These are phyloP conservation scores for Agrochola litura DNA, from an alignment of 2,888 invertebrate species.

Conservation along the genomic window DNA sequence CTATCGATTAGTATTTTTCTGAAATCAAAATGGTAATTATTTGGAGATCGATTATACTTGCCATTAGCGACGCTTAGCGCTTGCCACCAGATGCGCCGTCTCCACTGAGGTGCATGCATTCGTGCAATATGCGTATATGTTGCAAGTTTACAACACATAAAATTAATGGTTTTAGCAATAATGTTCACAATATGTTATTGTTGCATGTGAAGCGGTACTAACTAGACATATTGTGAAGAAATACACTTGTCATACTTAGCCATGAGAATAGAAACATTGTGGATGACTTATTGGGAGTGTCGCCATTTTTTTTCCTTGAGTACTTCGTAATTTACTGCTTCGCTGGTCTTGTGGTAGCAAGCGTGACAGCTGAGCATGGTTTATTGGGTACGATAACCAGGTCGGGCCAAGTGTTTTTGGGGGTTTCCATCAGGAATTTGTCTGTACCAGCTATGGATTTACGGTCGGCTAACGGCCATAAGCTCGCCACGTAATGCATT, in stretches of 20 bases:
- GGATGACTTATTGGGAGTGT: slow-evolving; percentile 23
- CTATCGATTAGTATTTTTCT: background rate
- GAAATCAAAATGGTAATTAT: background rate
- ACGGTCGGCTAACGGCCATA: no score
- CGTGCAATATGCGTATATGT: slow-evolving; percentile 11
- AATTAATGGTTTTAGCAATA: slow-evolving; percentile 22
- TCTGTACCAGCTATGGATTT: background rate
- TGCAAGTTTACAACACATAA: slow-evolving; percentile 25
- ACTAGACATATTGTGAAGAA: slow-evolving; percentile 26
- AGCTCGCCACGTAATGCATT: no score
- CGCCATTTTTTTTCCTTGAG: slow-evolving; percentile 15
- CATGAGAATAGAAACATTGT: slow-evolving; percentile 44
- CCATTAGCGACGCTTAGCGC: background rate
- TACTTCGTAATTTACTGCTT: background rate
- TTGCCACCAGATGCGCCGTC: background rate
- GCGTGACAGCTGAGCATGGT: background rate
- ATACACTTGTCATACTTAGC: slow-evolving; percentile 32
- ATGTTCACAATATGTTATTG: slow-evolving; percentile 40
- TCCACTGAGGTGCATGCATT: slow-evolving; percentile 4
- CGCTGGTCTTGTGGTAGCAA: no score
- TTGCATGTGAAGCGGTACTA: slow-evolving; percentile 49
- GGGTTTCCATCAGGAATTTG: background rate
- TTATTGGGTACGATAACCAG: background rate
- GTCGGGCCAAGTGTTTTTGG: background rate
- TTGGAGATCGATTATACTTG: background rate